Conservation (phyloP, 1,140 invertebrate species). For the Manduca sexta region DNA sequence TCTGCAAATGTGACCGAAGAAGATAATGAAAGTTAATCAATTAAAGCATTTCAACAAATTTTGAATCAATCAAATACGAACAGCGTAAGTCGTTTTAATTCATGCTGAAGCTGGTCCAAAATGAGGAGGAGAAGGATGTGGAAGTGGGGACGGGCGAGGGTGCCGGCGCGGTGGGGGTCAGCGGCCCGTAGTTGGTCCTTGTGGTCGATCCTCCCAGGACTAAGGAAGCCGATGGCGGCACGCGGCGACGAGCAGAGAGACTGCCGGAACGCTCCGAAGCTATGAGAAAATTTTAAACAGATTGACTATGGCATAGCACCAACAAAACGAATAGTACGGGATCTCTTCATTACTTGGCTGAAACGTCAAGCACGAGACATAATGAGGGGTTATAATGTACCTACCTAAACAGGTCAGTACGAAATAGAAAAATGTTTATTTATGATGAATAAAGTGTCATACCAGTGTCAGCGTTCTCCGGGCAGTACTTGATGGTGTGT, state of each 20-base stretch:
- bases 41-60: neutral
- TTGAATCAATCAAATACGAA: neutral
- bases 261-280: conserved; percentile 25
- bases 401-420: too few species aligned
- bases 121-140: conserved; percentile 17
- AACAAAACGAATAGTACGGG: too few species aligned
- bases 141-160: conserved; percentile 24
- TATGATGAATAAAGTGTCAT: too few species aligned
- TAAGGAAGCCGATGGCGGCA: conserved; percentile 21
- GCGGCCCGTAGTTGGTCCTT: conserved; percentile 1
- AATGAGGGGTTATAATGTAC: too few species aligned
- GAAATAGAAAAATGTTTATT: too few species aligned
- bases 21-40: neutral
- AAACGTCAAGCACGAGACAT: too few species aligned
- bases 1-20: neutral
- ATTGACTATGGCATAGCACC: neutral
- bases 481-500: conserved; percentile 84
- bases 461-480: conserved; percentile 59
- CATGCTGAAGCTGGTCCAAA: conserved; percentile 46
- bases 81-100: too few species aligned
- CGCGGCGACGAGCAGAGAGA: conserved; percentile 31
- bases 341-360: too few species aligned
- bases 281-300: conserved; percentile 5
- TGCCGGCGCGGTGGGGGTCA: conserved; percentile 22
- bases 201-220: conserved; percentile 8